Evolutionary conservation across 2,888 invertebrate species (phyloP), one percentile per base, ranked within the genome.

Genomic region (Criorhina ranunculi): DNA sequence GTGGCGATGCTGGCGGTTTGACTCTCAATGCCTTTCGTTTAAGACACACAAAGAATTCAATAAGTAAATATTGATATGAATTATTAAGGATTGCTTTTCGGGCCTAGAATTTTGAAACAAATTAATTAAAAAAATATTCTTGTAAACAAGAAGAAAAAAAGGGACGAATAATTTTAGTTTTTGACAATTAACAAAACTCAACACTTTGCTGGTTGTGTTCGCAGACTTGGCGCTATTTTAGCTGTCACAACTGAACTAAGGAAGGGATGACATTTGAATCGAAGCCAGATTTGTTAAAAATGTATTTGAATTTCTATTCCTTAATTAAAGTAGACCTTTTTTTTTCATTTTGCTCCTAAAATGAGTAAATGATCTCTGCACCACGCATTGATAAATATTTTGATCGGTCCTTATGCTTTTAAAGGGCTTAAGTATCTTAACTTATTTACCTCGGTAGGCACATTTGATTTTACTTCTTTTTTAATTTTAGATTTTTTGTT

Each of bases 131-230:
- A 77, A 85, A 85, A 80, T 80, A 82, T 85, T 85, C 85, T 69
- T 85, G 85, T 85, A 85, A 85, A 85, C 85, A 85, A 85, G 85
- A 85, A 75, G 85, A 85, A 85, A 85, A 85, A 85, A 80, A 85
- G 85, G 85, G 85, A 85, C 85, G 85, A 85, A 85, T 85, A 85
- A 85, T 85, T 85, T 75, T 80, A 80, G 75, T 55, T 80, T 85
- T 75, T 85, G 85, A 85, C 85, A 85, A 70, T 75, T 70, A 64
- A 67, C 40, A 67, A 80, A 85, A 66, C 64, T 73, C 62, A 75
- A 69, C 64, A 66, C 69, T 75, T 69, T 24, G 51, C n/a, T 15
- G 80, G 75, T n/a, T 70, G 75, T 70, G 85, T 85, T 76, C 70
- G 46, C 8, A 42, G 2, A 37, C 35, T 62, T 42, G 35, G 46